A percentile compares a stretch with the other conserved stretches of the same genome.
These are phyloP conservation scores for Myotis daubentonii DNA, from an alignment of 2,797 vertebrate genomes.

Conservation along the genomic window DNA sequence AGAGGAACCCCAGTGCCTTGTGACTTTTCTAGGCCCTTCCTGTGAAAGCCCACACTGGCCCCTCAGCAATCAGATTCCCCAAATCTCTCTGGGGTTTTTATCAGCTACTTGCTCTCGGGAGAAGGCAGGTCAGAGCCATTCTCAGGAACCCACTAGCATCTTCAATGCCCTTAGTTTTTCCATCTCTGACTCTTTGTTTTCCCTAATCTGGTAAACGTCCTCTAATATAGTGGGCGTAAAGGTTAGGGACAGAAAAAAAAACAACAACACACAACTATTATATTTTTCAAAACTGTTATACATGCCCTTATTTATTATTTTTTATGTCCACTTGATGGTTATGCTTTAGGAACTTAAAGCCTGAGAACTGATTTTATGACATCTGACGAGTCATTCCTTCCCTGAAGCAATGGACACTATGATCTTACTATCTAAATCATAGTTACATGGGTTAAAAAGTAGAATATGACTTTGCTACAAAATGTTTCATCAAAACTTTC, in stretches of 20 bases:
- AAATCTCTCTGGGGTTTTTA: background rate
- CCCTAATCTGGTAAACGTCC: background rate
- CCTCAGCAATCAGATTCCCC: background rate
- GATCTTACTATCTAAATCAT: background rate
- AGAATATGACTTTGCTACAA: background rate
- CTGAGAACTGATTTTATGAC: background rate
- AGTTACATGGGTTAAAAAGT: background rate
- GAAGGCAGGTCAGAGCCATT: background rate
- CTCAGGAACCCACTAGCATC: background rate
- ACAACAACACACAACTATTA: too few species aligned
- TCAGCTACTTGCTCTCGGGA: background rate
- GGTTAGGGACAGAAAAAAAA: background rate
- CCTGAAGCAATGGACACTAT: background rate
- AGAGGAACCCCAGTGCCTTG: background rate
- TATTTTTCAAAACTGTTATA: background rate
- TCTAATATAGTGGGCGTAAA: background rate
- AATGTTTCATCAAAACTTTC: background rate
- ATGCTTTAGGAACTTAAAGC: conserved; percentile 2
- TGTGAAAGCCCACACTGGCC: background rate
- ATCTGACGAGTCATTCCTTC: background rate
- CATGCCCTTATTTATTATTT: background rate
- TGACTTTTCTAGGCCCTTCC: background rate
- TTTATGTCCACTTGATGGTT: background rate
- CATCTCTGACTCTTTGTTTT: background rate
- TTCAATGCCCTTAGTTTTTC: background rate